phyloP scores from a whole-genome alignment of 2,113 vertebrate genomes.

The Xerus inauris region DNA sequence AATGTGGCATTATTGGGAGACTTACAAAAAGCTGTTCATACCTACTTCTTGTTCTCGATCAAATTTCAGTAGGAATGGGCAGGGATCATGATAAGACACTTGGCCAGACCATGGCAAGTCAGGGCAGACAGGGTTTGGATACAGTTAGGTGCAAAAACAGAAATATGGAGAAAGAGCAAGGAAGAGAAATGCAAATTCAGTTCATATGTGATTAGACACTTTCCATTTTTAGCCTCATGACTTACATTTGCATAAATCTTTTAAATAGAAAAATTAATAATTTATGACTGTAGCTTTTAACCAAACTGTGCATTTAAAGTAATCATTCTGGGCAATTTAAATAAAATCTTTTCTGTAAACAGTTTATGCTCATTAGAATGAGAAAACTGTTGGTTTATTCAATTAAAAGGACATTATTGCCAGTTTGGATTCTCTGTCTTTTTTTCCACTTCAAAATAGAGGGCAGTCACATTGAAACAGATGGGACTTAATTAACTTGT shows the following conservation, averaged over 20 bases:
- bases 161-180: neutral
- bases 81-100: too few species aligned
- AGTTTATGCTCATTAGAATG: constrained; percentile 80
- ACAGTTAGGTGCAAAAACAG: constrained; percentile 21
- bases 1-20: neutral
- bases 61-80: neutral
- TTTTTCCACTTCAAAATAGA: constrained; percentile 45
- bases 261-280: constrained; percentile 77
- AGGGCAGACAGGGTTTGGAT: neutral
- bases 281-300: constrained; percentile 78
- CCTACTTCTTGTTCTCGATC: neutral
- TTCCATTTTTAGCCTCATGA: constrained; percentile 66
- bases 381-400: constrained; percentile 73
- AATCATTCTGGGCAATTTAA: constrained; percentile 76
- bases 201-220: constrained; percentile 43
- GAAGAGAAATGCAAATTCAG: constrained; percentile 38
- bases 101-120: neutral
- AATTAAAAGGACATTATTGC: constrained; percentile 77
- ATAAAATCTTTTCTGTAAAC: constrained; percentile 79
- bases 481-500: constrained; percentile 62
- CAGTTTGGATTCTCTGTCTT: constrained; percentile 55
- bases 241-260: constrained; percentile 75
- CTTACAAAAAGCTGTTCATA: neutral
- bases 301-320: constrained; percentile 76
- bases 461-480: constrained; percentile 60